phyloP scores from a whole-genome alignment of 2,888 invertebrate species.

The Xanthostigma xanthostigma region DNA sequence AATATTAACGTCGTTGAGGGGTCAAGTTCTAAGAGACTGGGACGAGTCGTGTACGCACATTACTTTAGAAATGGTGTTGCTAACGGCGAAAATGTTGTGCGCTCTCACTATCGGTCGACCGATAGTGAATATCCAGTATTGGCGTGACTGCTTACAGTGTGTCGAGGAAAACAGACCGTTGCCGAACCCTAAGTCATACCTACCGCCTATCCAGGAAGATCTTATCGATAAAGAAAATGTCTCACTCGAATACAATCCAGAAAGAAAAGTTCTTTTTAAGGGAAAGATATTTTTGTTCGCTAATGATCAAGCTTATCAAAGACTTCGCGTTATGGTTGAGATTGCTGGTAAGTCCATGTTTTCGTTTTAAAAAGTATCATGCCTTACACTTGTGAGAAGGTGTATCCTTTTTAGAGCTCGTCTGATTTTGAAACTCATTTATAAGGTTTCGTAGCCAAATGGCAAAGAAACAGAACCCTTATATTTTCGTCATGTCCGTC shows the following conservation, averaged over 20 bases:
- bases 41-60: constrained; percentile 1
- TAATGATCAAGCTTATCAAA: background rate
- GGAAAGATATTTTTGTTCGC: constrained; percentile 2
- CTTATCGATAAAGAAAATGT: background rate
- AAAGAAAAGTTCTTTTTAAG: background rate
- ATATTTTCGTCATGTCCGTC: too few species aligned
- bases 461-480: too few species aligned
- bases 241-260: background rate
- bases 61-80: background rate
- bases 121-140: constrained; percentile 1
- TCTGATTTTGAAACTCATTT: too few species aligned
- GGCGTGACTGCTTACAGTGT: constrained; percentile 2
- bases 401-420: too few species aligned
- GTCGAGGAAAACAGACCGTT: background rate
- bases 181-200: background rate
- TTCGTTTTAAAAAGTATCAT: background rate
- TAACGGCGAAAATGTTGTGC: constrained; percentile 2
- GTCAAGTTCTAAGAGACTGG: background rate
- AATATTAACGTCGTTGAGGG: background rate
- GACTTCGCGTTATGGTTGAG: constrained; percentile 1
- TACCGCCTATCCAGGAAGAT: constrained; percentile 1
- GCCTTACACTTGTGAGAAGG: too few species aligned
- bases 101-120: background rate
- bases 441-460: too few species aligned
- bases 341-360: background rate